Conservation (phyloP, 1,140 invertebrate species). For the Magallana ariakensis region DNA sequence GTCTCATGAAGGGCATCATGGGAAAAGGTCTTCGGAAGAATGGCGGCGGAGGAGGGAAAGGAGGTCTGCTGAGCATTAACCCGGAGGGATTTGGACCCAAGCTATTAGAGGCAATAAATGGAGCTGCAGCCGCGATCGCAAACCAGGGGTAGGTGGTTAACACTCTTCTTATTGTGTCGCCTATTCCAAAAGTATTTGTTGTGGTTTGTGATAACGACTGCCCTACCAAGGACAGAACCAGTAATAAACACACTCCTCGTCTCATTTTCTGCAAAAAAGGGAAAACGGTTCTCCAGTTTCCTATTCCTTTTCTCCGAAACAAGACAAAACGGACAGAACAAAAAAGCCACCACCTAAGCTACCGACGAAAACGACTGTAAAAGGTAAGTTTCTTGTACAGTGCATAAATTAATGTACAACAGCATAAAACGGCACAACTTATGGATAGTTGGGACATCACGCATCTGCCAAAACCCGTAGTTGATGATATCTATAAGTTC, state of each 20-base stretch:
- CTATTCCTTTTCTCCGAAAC: too few species aligned
- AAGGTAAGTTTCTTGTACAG: too few species aligned
- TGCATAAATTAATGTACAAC: too few species aligned
- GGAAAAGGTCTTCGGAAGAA: slow-evolving; percentile 11
- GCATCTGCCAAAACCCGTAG: too few species aligned
- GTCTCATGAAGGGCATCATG: slow-evolving; percentile 3
- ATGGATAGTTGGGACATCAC: too few species aligned
- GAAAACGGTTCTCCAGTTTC: neutral
- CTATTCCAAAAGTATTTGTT: neutral
- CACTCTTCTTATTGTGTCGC: neutral
- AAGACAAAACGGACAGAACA: too few species aligned
- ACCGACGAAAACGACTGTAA: too few species aligned
- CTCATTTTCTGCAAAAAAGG: slow-evolving; percentile 20
- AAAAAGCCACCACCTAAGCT: too few species aligned
- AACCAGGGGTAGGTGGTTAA: neutral
- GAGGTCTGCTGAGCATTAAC: slow-evolving; percentile 14
- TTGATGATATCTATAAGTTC: too few species aligned
- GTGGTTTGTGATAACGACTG: slow-evolving; percentile 14
- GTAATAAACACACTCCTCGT: slow-evolving; percentile 28
- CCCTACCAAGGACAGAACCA: neutral
- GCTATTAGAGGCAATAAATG: neutral
- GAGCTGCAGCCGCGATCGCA: neutral
- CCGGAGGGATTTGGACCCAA: slow-evolving; percentile 1
- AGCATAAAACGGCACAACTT: too few species aligned
- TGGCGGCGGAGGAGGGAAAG: slow-evolving; percentile 9